Percentiles rank a stretch among this genome's conserved stretches.
Conservation (phyloP, 2,797 vertebrate species). For the Potorous gilbertii region DNA sequence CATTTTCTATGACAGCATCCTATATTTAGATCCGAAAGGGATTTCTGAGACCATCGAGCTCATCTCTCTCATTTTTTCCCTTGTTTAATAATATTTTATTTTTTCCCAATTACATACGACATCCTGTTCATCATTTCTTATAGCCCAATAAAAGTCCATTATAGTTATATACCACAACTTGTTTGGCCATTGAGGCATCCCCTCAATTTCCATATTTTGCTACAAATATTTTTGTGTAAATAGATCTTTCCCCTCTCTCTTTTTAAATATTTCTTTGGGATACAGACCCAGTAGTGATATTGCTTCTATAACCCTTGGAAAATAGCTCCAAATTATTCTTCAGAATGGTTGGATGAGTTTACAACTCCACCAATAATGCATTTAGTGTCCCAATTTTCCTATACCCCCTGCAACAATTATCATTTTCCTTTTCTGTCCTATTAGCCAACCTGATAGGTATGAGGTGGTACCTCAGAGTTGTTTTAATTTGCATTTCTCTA, state of each 20-base stretch:
- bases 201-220: too few relatives aligned
- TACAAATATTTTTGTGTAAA: too few relatives aligned
- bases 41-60: neutral
- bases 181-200: too few relatives aligned
- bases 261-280: too few relatives aligned
- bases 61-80: neutral
- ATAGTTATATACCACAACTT: too few relatives aligned
- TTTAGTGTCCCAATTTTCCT: neutral
- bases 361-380: neutral
- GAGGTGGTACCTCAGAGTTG: neutral
- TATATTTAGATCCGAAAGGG: neutral
- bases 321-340: neutral
- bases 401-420: neutral
- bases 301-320: neutral
- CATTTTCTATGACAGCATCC: neutral
- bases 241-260: too few relatives aligned
- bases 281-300: neutral
- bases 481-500: neutral
- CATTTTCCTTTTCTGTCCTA: neutral
- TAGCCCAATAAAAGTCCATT: too few relatives aligned
- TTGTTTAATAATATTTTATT: neutral
- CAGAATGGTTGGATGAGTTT: neutral
- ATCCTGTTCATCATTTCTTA: too few relatives aligned
- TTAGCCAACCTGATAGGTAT: neutral
- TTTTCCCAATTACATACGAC: neutral